phyloP scores from a whole-genome alignment of 2,113 vertebrate genomes.

The Odocoileus hemionus region DNA sequence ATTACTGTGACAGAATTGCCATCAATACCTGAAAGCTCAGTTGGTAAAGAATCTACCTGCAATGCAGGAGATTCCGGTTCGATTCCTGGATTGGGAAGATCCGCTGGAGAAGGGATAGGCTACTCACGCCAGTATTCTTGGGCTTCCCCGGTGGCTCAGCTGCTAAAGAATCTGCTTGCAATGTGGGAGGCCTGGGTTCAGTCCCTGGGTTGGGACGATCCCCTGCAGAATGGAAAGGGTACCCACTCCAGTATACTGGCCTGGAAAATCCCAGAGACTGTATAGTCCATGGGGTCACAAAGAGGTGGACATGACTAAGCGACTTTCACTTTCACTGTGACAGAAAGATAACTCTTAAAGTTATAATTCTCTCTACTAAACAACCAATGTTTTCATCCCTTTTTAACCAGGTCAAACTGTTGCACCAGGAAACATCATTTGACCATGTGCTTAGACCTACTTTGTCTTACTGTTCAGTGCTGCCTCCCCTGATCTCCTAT shows the following conservation, averaged over 20 bases:
- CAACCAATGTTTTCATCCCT: not conserved
- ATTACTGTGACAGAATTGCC: not conserved
- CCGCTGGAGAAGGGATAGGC: not conserved
- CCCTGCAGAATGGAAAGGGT: not conserved
- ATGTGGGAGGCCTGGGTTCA: not conserved
- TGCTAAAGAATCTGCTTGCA: not conserved
- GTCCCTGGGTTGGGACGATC: not conserved
- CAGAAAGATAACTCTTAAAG: not conserved
- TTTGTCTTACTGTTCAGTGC: not conserved
- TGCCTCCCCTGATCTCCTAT: not conserved
- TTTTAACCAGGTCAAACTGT: not conserved
- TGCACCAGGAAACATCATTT: not conserved
- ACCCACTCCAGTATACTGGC: not conserved
- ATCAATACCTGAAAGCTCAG: not conserved
- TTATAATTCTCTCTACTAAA: not conserved
- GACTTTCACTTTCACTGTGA: not conserved
- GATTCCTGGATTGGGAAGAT: not conserved
- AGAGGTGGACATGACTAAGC: not conserved
- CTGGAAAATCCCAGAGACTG: not conserved
- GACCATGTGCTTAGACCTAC: not conserved
- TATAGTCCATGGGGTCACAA: not conserved
- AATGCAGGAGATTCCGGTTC: fast-evolving
- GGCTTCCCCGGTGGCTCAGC: not conserved
- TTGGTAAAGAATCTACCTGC: not conserved
- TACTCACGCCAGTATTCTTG: not conserved